Evolutionary conservation across 2,113 vertebrate species (phyloP), one percentile per base, ranked within the genome.

Genomic region (Rallus limicola): DNA sequence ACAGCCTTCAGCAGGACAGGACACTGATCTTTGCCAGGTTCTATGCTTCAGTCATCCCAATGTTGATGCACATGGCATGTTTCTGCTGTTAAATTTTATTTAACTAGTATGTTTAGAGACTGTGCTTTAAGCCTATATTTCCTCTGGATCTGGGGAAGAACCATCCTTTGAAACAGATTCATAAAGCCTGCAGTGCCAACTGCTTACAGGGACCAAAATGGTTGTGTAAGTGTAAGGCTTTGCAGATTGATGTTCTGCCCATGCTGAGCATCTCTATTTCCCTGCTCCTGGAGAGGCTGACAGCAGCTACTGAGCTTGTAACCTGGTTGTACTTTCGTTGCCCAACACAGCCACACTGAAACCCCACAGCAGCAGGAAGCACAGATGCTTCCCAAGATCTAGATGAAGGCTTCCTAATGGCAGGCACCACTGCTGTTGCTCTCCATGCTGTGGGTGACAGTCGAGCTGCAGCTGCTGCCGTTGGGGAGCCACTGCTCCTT

Each of bases 381-480:
- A 93, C 82, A 94, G 90, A n/a, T 93, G 72, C 62, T 92, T 94
- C 86, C 80, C 83, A 69, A 92, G 72, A 84, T 90, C 9, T 48
- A 11, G 18, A n/a, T 9, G 24, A 10, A 72, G 29, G 9, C 59
- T 90, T 93, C 55, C 82, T 77, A 64, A 67, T 0, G 0, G 60
- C 55, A 52, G 48, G 24, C 3, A 0, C 24, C 5, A 2, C 18
- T 31, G 63, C 42, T 0, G 1, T 1, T 5, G 2, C 3, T 82
- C 53, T 48, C 53, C 38, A 9, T 1, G 2, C 34, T 7, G 16
- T 3, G 9, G 59, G 24, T 2, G 9, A 34, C 1, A 4, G 46
- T 29, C 12, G 0, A 9, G 2, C 40, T 19, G 28, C 1, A 1
- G 50, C n/a, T 5, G 2, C 34, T 10, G 0, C 1, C 0, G 0